Conservation (phyloP, 2,113 vertebrate species). For the Diadophis punctatus region DNA sequence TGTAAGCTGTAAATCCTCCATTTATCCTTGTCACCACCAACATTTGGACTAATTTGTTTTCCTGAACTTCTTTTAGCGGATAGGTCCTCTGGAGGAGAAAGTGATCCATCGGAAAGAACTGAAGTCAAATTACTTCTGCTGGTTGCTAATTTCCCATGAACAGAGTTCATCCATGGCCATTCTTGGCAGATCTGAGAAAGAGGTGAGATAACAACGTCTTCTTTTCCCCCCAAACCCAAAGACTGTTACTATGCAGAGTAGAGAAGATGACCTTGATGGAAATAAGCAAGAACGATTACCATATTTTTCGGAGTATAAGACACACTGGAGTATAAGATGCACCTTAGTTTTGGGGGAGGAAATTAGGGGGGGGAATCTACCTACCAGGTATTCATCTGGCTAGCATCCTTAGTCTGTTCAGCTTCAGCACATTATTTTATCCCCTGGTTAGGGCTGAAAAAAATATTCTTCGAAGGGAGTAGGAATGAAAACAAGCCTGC, state of each 20-base stretch:
- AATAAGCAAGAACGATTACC: background rate
- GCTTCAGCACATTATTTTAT: no score
- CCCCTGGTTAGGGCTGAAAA: no score
- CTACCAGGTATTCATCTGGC: no score
- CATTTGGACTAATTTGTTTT: slow-evolving; percentile 61
- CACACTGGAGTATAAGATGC: no score
- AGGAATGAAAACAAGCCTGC: no score
- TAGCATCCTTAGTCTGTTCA: no score
- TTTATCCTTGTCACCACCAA: slow-evolving; percentile 60
- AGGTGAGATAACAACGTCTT: background rate
- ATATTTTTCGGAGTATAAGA: no score
- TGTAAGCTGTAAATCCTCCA: slow-evolving; percentile 46
- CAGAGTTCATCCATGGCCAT: background rate
- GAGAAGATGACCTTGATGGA: background rate
- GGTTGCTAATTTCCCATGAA: slow-evolving; percentile 49
- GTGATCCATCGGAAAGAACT: slow-evolving; percentile 51
- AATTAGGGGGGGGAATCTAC: no score
- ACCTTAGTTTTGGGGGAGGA: no score
- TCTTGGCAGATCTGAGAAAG: background rate
- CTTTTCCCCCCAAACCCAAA: background rate
- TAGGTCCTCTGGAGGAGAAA: slow-evolving; percentile 56
- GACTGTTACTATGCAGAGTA: background rate
- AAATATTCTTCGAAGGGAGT: no score
- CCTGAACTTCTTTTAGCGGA: slow-evolving; percentile 46
- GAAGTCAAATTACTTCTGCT: slow-evolving; percentile 57